phyloP scores from a whole-genome alignment of 2,888 invertebrate genomes.

The Pyrrhosoma nymphula region DNA sequence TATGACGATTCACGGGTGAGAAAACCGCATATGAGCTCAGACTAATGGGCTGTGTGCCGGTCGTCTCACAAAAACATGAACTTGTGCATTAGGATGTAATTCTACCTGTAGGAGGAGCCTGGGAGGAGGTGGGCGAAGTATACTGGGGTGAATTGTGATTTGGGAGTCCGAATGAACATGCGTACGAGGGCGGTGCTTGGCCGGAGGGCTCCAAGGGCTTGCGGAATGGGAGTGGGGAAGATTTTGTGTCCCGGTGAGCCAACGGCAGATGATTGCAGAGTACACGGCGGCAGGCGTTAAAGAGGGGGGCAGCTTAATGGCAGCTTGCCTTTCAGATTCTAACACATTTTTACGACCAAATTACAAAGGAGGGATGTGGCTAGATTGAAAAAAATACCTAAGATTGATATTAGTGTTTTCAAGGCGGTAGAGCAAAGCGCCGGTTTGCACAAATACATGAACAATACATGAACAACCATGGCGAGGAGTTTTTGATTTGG shows the following conservation, averaged over 20 bases:
- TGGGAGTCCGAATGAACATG: not conserved
- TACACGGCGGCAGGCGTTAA: not conserved
- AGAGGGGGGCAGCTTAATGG: slow-evolving; percentile 4
- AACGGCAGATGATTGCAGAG: slow-evolving; percentile 33
- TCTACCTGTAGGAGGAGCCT: too few species aligned
- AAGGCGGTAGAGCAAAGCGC: too few species aligned
- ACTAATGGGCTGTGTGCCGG: not conserved
- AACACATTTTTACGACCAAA: not conserved
- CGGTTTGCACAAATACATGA: too few species aligned
- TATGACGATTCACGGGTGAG: too few species aligned
- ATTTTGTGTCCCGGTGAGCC: not conserved
- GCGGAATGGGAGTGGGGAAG: not conserved
- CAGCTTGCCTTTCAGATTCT: not conserved
- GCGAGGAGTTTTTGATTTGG: too few species aligned
- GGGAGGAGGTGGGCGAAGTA: not conserved
- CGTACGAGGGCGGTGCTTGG: not conserved
- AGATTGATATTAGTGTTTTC: too few species aligned
- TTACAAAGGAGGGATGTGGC: not conserved
- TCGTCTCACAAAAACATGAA: not conserved
- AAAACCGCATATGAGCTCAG: too few species aligned
- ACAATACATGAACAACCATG: too few species aligned
- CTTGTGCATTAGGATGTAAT: not conserved
- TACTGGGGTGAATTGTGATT: slow-evolving; percentile 12
- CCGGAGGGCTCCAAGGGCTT: not conserved
- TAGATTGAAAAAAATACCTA: not conserved